Conservation (phyloP, 2,797 vertebrate genomes). For the Hylomyscus alleni region DNA sequence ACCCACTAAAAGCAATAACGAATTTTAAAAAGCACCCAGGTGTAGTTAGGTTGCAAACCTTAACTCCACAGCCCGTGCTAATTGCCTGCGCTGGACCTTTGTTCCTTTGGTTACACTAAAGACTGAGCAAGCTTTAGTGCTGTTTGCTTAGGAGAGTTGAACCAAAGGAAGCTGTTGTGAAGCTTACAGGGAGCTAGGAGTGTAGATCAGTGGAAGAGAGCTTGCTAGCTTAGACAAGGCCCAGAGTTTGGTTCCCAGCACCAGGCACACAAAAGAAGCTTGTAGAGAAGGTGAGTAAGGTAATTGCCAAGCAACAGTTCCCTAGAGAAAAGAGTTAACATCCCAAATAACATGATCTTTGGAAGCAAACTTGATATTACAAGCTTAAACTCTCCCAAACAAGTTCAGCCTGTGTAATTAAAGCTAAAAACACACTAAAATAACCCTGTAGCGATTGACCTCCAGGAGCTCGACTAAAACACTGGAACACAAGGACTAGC, state of each 20-base stretch:
- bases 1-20: neutral
- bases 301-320: constrained; percentile 8
- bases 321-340: constrained; percentile 23
- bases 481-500: neutral
- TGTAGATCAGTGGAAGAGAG: neutral
- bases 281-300: neutral
- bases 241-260: neutral
- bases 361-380: constrained; percentile 62
- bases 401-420: constrained; percentile 78
- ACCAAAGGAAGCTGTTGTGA: constrained; percentile 28
- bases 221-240: neutral
- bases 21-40: neutral
- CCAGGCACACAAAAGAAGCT: neutral
- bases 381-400: constrained; percentile 72
- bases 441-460: constrained; percentile 73
- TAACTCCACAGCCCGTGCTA: neutral
- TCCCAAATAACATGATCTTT: constrained; percentile 42
- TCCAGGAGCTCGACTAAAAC: constrained; percentile 51
- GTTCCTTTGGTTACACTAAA: neutral
- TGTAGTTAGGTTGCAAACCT: neutral
- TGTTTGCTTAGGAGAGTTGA: neutral
- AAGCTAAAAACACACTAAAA: constrained; percentile 77
- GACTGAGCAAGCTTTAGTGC: neutral
- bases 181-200: neutral
- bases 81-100: neutral